Percentiles rank a stretch among this genome's conserved stretches.
phyloP scores from a whole-genome alignment of 2,113 vertebrate species.

The Istiophorus platypterus region DNA sequence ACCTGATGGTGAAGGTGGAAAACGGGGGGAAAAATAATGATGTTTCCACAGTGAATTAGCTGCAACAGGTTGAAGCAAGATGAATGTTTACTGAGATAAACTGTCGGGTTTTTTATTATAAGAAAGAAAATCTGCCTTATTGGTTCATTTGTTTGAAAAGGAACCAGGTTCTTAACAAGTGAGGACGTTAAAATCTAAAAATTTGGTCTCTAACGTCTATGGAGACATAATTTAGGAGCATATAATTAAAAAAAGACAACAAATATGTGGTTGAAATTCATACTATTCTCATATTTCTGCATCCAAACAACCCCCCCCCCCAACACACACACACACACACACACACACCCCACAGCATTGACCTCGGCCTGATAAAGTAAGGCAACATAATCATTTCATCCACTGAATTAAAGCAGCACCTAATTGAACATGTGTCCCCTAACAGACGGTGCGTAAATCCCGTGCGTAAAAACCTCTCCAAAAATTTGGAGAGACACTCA shows the following conservation, averaged over 20 bases:
- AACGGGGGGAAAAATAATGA: neutral
- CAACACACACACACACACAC: too few relatives aligned
- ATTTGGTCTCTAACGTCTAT: too few relatives aligned
- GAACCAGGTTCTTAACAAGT: neutral
- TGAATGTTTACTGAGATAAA: too few relatives aligned
- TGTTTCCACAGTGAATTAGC: neutral
- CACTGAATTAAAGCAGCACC: neutral
- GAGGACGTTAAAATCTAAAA: too few relatives aligned
- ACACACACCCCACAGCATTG: too few relatives aligned
- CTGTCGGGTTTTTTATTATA: too few relatives aligned
- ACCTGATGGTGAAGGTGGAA: neutral
- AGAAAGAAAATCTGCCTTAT: too few relatives aligned
- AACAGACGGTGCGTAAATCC: slow-evolving; percentile 29
- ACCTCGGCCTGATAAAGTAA: neutral
- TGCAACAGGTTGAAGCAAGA: too few relatives aligned
- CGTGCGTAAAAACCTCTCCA: slow-evolving; percentile 54
- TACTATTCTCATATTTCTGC: neutral
- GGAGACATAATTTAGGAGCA: too few relatives aligned
- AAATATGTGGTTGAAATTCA: too few relatives aligned
- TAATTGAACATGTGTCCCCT: neutral
- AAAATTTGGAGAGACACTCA: neutral
- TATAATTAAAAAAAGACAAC: too few relatives aligned
- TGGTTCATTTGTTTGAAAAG: neutral
- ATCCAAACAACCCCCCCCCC: too few relatives aligned
- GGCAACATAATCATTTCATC: neutral